Evolutionary conservation across 2,888 invertebrate species (phyloP), one percentile per base, ranked within the genome.

Genomic region (Lucinisca nassula): DNA sequence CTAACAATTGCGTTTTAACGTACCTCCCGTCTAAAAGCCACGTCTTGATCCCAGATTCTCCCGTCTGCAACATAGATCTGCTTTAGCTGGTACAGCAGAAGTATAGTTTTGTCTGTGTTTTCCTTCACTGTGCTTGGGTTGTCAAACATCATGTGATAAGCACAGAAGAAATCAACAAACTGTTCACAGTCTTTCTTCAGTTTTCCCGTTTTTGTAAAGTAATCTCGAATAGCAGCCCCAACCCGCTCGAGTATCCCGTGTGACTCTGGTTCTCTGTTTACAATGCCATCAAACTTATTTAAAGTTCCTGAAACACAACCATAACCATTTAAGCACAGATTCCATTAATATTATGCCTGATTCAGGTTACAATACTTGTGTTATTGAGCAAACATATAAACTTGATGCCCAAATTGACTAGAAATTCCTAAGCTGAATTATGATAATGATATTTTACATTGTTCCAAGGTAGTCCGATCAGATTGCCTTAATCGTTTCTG

Each of bases 221-320:
- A 45, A 4, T 61, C 8, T 1, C 6, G 1, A 30, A 51, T 27
- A n/a, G 37, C 40, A 21, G 32, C 30, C 2, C 40, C 32, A 21
- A 61, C 24, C 3, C 3, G 17, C 1, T 61, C 30, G 1, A 10
- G 4, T 8, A n/a, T 21, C 4, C 17, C n/a, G 21, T 55, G 77
- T 51, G 51, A 72, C 51, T 78, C 74, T 30, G 70, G 84, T 58
- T 85, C 74, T 37, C 45, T 80, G 24, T 83, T 74, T 32, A 84
- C 51, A 55, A 86, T 61, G 6, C 89, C 89, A 82, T 87, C 89
- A 84, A 72, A 89, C 70, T 84, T 86, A 21, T 89, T 82, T 72
- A 81, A 80, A 10, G 27, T 51, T 49, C 82, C 88, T 88, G 61
- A 70, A 83, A 82, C 73, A 8, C 30, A 30, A 12, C 32, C 67